A percentile compares a stretch with the other conserved stretches of the same genome.
Conservation (phyloP, 2,797 vertebrate species). For the Spinibarbus caldwelli region DNA sequence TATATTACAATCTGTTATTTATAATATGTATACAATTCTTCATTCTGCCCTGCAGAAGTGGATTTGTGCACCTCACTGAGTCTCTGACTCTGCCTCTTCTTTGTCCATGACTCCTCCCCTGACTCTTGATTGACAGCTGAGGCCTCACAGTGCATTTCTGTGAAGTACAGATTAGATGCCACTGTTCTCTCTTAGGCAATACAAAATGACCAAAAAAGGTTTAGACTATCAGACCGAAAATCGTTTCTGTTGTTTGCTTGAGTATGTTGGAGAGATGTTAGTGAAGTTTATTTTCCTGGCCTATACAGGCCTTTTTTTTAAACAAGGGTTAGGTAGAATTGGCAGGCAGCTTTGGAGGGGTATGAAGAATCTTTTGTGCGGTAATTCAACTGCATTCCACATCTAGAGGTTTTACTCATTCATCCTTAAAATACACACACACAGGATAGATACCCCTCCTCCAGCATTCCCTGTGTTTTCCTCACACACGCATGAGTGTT, state of each 20-base stretch:
- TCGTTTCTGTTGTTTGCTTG: neutral
- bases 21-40: neutral
- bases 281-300: conserved; percentile 23
- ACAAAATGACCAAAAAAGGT: neutral
- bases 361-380: conserved; percentile 31
- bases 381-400: conserved; percentile 20
- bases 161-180: conserved; percentile 13
- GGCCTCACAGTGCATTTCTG: neutral
- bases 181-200: neutral
- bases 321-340: conserved; percentile 23
- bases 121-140: conserved; percentile 27
- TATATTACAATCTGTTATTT: neutral
- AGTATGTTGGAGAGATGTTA: neutral
- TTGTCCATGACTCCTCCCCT: conserved; percentile 30
- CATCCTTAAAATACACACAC: conserved; percentile 13
- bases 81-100: conserved; percentile 2
- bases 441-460: conserved; percentile 35
- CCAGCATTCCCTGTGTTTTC: neutral
- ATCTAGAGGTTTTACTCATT: conserved; percentile 34
- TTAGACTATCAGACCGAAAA: neutral
- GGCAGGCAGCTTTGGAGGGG: conserved; percentile 8
- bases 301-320: conserved; percentile 21
- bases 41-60: conserved; percentile 11
- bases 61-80: neutral
- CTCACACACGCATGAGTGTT: conserved; percentile 1